A percentile compares a stretch with the other conserved stretches of the same genome.
These are phyloP conservation scores for Leptopilina syphax DNA, from an alignment of 2,888 invertebrate species.

Conservation along the genomic window DNA sequence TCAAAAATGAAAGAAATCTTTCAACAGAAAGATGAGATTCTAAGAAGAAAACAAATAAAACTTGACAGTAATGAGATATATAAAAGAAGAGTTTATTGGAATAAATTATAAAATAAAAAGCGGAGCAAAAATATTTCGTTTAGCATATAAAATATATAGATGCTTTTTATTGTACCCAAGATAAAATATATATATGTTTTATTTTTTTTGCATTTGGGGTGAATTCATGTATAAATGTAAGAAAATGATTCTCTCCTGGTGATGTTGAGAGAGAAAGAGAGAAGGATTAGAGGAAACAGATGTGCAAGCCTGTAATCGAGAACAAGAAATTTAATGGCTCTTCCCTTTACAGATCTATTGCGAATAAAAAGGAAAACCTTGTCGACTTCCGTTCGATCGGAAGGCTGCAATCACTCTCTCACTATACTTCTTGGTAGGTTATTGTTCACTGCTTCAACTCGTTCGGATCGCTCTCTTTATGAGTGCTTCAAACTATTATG, in stretches of 20 bases:
- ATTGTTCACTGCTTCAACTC: conserved; percentile 23
- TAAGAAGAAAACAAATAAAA: no score
- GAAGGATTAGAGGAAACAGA: conserved; percentile 35
- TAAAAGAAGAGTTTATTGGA: neutral
- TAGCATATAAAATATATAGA: no score
- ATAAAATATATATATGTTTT: neutral
- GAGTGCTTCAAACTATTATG: conserved; percentile 20
- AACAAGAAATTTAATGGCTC: conserved; percentile 38
- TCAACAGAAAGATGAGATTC: no score
- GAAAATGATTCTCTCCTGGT: neutral
- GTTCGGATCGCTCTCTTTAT: conserved; percentile 15
- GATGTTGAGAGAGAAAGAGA: neutral
- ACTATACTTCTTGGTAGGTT: conserved; percentile 10
- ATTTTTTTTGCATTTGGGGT: neutral
- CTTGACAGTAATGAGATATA: no score
- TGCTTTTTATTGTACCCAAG: neutral
- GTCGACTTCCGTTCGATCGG: conserved; percentile 39
- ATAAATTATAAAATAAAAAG: neutral
- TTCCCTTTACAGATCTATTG: conserved; percentile 31
- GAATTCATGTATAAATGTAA: conserved; percentile 19
- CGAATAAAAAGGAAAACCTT: conserved; percentile 38
- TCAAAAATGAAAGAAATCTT: no score
- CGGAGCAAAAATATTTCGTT: neutral
- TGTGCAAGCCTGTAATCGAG: conserved; percentile 33
- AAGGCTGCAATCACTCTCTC: conserved; percentile 28